phyloP scores from a whole-genome alignment of 53 echinoderm and acorn worm genomes.

The Echinarachnius parma region DNA sequence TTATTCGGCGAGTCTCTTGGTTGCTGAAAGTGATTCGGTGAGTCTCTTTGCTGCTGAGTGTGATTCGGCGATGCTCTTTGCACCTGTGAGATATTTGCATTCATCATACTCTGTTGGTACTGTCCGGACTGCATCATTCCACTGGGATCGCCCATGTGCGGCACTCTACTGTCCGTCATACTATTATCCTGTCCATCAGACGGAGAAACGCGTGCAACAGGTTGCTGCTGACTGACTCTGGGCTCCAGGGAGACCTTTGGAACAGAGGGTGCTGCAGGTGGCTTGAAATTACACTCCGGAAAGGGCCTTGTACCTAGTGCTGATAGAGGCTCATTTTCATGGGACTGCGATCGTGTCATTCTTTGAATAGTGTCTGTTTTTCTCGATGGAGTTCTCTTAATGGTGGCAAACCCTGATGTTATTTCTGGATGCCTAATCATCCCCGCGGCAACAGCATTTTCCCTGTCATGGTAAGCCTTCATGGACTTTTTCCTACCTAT shows the following conservation, averaged over 20 bases:
- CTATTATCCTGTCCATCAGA: constrained; percentile 11
- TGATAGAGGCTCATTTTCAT: constrained; percentile 58
- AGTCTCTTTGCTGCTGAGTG: not conserved
- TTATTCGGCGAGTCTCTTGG: not conserved
- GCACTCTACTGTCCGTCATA: not conserved
- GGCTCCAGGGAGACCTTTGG: constrained; percentile 27
- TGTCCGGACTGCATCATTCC: not conserved
- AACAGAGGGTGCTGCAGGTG: constrained; percentile 44
- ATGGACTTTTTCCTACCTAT: constrained; percentile 94
- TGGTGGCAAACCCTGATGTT: constrained; percentile 88
- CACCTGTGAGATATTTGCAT: not conserved
- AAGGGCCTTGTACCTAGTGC: constrained; percentile 22
- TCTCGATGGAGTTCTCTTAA: constrained; percentile 76
- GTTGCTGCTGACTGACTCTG: not conserved
- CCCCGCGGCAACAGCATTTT: constrained; percentile 45
- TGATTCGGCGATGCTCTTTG: constrained; percentile 12
- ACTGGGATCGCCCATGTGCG: not conserved
- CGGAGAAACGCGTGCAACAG: constrained; percentile 8
- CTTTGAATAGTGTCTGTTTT: constrained; percentile 58
- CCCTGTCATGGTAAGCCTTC: constrained; percentile 82
- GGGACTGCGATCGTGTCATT: constrained; percentile 59
- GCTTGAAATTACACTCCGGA: constrained; percentile 47
- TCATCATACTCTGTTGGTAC: not conserved
- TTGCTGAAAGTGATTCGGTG: not conserved
- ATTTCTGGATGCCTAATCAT: constrained; percentile 63